phyloP scores from a whole-genome alignment of 2,113 vertebrate species.

The Sebastes schlegelii region DNA sequence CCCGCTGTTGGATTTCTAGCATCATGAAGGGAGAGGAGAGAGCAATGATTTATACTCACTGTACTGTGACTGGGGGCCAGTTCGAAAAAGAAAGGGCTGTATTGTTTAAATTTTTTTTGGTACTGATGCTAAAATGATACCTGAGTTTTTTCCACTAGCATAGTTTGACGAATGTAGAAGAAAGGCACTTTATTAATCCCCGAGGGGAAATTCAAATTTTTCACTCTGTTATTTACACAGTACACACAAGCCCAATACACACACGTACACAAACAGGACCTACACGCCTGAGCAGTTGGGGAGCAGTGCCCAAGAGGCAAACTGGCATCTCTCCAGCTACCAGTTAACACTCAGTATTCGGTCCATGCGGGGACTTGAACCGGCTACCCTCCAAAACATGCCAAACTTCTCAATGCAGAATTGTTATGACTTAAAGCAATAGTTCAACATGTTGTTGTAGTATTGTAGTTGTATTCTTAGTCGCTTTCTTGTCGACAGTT shows the following conservation, averaged over 20 bases:
- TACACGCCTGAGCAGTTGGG: no score
- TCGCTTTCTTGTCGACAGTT: neutral
- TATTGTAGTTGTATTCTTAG: neutral
- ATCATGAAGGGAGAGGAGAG: neutral
- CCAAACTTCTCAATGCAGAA: neutral
- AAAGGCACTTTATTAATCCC: no score
- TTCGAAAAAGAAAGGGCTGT: neutral
- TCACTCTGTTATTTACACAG: no score
- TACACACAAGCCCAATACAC: no score
- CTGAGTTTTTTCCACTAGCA: neutral
- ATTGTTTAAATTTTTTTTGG: neutral
- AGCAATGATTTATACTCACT: neutral
- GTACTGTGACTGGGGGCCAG: neutral
- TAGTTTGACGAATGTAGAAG: neutral
- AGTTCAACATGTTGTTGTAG: no score
- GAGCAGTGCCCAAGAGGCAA: no score
- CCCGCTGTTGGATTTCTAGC: neutral
- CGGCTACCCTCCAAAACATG: neutral
- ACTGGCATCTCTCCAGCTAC: no score
- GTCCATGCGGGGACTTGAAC: no score
- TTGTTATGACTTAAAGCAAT: neutral
- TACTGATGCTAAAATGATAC: neutral
- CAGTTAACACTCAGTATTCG: no score
- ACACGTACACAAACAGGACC: no score
- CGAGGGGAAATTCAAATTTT: no score